Percentiles rank a stretch among this genome's conserved stretches.
Evolutionary conservation across 2,888 invertebrate species (phyloP).

Genomic region (Euzophera pinguis): DNA sequence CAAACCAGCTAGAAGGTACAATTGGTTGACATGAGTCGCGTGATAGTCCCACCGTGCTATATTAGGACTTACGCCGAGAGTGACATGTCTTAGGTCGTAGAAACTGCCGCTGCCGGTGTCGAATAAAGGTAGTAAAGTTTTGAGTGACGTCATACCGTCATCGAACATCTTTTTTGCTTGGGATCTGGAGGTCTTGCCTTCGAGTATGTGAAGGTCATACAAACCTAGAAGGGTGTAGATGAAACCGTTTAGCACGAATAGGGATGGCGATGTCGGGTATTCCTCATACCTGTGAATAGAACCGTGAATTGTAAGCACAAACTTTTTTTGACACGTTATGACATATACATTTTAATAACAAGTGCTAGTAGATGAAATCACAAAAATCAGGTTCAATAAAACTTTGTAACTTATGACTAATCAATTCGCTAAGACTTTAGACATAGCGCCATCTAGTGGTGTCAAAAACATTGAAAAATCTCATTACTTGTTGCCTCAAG

Average conservation of each 20-base stretch:
- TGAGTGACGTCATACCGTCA: constrained; percentile 92
- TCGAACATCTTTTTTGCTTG: constrained; percentile 88
- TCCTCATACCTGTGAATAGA: constrained; percentile 91
- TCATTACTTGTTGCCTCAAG: no score
- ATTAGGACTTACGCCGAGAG: constrained; percentile 93
- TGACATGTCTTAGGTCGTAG: constrained; percentile 97
- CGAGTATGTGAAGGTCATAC: constrained; percentile 94
- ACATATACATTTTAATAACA: no score
- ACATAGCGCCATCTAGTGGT: no score
- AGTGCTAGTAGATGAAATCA: no score
- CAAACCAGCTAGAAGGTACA: constrained; percentile 91
- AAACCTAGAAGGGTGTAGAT: constrained; percentile 97
- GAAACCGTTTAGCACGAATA: constrained; percentile 98
- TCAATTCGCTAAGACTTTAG: no score
- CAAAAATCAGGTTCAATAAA: no score
- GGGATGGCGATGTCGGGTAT: constrained; percentile 96
- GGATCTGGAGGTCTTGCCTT: constrained; percentile 83
- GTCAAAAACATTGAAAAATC: no score
- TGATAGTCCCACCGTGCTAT: constrained; percentile 99
- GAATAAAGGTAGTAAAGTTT: constrained; percentile 91
- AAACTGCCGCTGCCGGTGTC: constrained; percentile 97
- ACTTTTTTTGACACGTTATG: no score
- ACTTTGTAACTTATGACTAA: no score
- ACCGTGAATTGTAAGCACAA: background rate
- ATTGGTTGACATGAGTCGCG: constrained; percentile 97